These are phyloP conservation scores for Pachypanchax playfairii DNA, from an alignment of 2,113 vertebrate genomes.

Conservation along the genomic window DNA sequence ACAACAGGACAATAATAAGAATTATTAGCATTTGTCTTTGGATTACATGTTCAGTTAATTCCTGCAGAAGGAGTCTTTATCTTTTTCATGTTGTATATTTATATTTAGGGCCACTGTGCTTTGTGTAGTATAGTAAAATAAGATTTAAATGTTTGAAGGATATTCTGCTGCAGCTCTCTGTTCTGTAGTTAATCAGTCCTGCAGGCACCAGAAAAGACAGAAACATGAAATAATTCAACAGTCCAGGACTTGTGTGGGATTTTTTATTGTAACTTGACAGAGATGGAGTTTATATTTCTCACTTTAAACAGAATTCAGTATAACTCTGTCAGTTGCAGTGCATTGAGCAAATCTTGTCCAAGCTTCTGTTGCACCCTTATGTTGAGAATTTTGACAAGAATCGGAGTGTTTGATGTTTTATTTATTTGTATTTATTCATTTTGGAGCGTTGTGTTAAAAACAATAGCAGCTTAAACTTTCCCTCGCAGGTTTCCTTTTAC, in stretches of 20 bases:
- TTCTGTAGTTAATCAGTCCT: constrained; percentile 41
- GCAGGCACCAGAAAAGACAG: constrained; percentile 7
- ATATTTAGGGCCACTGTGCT: constrained; percentile 20
- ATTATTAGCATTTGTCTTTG: constrained; percentile 40
- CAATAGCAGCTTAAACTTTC: background rate
- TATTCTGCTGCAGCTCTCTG: constrained; percentile 46
- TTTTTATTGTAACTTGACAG: background rate
- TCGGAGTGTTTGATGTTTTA: background rate
- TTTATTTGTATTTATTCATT: too few species aligned
- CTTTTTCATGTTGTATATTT: constrained; percentile 46
- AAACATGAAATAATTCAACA: constrained; percentile 17
- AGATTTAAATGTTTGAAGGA: constrained; percentile 64
- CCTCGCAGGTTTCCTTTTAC: background rate
- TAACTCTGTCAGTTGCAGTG: background rate
- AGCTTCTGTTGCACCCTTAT: too few species aligned
- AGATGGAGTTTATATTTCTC: background rate
- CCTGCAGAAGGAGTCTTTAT: constrained; percentile 40
- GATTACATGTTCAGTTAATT: constrained; percentile 51
- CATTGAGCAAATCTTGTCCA: background rate
- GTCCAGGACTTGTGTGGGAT: background rate
- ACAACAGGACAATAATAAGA: constrained; percentile 44
- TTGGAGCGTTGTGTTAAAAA: too few species aligned
- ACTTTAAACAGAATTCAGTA: background rate
- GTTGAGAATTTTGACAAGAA: too few species aligned
- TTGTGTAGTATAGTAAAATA: constrained; percentile 48